Percentiles rank a stretch among this genome's conserved stretches.
Conservation (phyloP, 2,113 vertebrate species). For the Microtus oregoni region DNA sequence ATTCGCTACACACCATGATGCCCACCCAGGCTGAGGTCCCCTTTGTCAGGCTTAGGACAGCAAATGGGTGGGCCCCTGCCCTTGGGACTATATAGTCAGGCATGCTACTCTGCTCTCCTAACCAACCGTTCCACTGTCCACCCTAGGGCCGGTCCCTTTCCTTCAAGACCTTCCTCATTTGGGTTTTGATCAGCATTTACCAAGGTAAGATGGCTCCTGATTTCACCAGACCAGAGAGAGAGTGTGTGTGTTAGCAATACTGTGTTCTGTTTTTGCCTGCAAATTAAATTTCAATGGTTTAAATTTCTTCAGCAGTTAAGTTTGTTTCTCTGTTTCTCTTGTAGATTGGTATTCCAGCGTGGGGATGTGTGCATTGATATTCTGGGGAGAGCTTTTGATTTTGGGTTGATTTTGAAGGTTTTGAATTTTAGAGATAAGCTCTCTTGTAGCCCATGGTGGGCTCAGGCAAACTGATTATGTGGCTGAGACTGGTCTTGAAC, state of each 20-base stretch:
- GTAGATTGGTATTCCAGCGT: slow-evolving; percentile 82
- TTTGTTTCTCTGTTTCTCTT: slow-evolving; percentile 81
- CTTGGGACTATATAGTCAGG: background rate
- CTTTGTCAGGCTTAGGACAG: background rate
- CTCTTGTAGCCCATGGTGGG: background rate
- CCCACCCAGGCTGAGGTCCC: background rate
- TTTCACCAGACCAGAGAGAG: slow-evolving; percentile 43
- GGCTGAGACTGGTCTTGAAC: background rate
- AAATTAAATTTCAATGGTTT: slow-evolving; percentile 82
- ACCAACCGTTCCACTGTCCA: slow-evolving; percentile 69
- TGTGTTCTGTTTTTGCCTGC: slow-evolving; percentile 84
- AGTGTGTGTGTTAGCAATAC: slow-evolving; percentile 42
- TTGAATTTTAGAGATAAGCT: background rate
- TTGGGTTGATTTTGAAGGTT: background rate
- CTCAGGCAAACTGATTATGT: background rate
- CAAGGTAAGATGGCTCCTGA: slow-evolving; percentile 86
- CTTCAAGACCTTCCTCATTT: slow-evolving; percentile 93
- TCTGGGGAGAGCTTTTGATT: background rate
- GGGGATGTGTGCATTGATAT: background rate
- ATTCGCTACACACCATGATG: background rate
- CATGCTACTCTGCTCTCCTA: background rate
- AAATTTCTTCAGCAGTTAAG: slow-evolving; percentile 79
- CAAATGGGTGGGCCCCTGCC: background rate
- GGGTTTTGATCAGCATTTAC: slow-evolving; percentile 92
- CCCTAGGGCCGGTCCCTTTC: slow-evolving; percentile 95